Percentiles rank a stretch among this genome's conserved stretches.
Conservation (phyloP, 2,888 invertebrate genomes). For the Fragum whitleyi region DNA sequence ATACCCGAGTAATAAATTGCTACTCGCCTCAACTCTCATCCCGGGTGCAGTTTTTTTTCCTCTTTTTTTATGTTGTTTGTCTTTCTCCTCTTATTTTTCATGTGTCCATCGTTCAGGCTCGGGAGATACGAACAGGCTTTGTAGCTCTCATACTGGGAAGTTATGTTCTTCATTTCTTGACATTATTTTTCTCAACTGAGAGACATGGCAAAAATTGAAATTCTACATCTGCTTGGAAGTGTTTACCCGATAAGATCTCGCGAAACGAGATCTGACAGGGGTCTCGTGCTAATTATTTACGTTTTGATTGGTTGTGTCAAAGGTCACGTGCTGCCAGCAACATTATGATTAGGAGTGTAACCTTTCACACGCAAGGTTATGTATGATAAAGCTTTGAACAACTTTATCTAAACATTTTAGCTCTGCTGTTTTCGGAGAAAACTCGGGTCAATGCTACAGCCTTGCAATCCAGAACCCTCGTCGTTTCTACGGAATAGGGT, state of each 20-base stretch:
- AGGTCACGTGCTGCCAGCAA: slow-evolving; percentile 29
- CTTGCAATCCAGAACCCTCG: too few relatives aligned
- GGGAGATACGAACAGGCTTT: too few relatives aligned
- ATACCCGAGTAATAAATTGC: too few relatives aligned
- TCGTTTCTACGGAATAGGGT: too few relatives aligned
- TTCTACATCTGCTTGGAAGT: slow-evolving; percentile 19
- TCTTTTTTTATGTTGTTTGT: too few relatives aligned
- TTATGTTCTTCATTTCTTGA: neutral
- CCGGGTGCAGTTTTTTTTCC: too few relatives aligned
- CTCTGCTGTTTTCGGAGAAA: too few relatives aligned
- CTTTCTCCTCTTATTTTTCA: too few relatives aligned
- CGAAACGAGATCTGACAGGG: slow-evolving; percentile 27
- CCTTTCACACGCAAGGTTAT: slow-evolving; percentile 20
- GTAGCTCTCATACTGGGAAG: neutral
- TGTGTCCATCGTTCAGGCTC: too few relatives aligned
- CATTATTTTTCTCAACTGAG: slow-evolving; percentile 1
- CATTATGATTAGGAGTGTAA: slow-evolving; percentile 18
- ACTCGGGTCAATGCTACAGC: too few relatives aligned
- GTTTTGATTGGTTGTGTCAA: slow-evolving; percentile 26
- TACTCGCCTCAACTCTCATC: too few relatives aligned
- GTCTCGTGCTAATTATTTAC: slow-evolving; percentile 33
- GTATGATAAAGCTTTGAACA: slow-evolving; percentile 3
- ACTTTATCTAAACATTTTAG: too few relatives aligned
- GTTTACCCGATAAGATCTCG: slow-evolving; percentile 29
- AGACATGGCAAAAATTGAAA: neutral